Percentiles rank a stretch among this genome's conserved stretches.
Conservation (phyloP, 2,888 invertebrate genomes). For the Hedychridium roseum region DNA sequence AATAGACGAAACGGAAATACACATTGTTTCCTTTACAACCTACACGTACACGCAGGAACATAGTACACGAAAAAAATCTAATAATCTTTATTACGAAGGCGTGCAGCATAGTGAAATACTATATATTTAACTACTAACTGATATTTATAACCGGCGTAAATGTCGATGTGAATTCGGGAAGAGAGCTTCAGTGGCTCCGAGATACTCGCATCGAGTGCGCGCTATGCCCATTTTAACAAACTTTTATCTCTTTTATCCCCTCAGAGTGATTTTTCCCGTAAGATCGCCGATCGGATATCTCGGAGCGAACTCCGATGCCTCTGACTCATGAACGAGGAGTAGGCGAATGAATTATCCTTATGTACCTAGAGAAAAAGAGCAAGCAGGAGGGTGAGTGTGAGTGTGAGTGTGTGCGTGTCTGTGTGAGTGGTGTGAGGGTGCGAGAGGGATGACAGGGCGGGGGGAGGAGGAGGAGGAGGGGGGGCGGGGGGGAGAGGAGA, state of each 20-base stretch:
- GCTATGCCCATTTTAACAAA: not conserved
- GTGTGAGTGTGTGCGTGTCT: not conserved
- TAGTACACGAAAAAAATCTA: conserved; percentile 25
- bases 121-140: conserved; percentile 38
- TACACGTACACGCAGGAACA: conserved; percentile 17
- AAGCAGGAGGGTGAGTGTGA: conserved; percentile 1
- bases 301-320: no score
- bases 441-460: no score
- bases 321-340: no score
- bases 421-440: not conserved
- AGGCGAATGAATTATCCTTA: not conserved
- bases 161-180: conserved; percentile 18
- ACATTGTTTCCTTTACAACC: no score
- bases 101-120: conserved; percentile 34
- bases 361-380: conserved; percentile 8
- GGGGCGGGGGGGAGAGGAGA: no score
- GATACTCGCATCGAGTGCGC: conserved; percentile 13
- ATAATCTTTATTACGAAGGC: conserved; percentile 38
- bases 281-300: no score
- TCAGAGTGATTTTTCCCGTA: no score
- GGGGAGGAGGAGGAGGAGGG: not conserved
- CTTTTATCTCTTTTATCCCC: no score
- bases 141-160: conserved; percentile 32
- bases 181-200: conserved; percentile 8
- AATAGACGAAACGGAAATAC: no score